A percentile compares a stretch with the other conserved stretches of the same genome.
Conservation (phyloP, 92 coral and sea anemone genomes). For the Porites cylindrica region DNA sequence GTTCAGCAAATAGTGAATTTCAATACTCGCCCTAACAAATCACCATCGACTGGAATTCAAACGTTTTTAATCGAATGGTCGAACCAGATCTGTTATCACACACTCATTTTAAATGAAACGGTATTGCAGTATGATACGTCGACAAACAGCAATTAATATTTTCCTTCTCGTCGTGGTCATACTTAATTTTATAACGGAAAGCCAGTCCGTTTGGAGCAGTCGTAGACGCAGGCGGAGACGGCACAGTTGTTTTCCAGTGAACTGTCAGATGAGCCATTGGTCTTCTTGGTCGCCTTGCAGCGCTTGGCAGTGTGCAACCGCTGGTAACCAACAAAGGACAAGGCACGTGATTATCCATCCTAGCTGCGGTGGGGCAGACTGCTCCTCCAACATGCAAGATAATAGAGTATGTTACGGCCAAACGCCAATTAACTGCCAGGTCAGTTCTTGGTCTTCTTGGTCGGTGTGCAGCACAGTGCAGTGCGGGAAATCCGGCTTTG, state of each 20-base stretch:
- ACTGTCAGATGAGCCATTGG: constrained; percentile 9
- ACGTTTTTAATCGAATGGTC: too few species aligned
- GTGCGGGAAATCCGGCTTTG: background rate
- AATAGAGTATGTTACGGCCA: background rate
- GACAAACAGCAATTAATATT: too few species aligned
- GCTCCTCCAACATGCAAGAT: background rate
- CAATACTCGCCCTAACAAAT: too few species aligned
- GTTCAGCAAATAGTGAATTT: too few species aligned
- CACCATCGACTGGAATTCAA: too few species aligned
- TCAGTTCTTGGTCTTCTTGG: background rate
- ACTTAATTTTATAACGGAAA: background rate
- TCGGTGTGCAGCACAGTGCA: background rate
- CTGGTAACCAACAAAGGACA: background rate
- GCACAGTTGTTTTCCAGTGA: background rate
- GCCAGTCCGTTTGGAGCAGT: background rate
- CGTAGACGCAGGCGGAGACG: too few species aligned
- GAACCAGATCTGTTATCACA: too few species aligned
- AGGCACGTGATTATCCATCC: background rate
- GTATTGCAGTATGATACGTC: too few species aligned
- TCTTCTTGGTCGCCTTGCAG: constrained; percentile 27
- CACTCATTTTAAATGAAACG: too few species aligned
- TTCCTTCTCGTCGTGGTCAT: too few species aligned
- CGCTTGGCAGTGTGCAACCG: background rate
- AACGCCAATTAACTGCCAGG: background rate
- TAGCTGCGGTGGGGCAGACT: constrained; percentile 8